Percentiles rank a stretch among this genome's conserved stretches.
Evolutionary conservation across 1,140 invertebrate genomes (phyloP).

Genomic region (Ruditapes philippinarum): DNA sequence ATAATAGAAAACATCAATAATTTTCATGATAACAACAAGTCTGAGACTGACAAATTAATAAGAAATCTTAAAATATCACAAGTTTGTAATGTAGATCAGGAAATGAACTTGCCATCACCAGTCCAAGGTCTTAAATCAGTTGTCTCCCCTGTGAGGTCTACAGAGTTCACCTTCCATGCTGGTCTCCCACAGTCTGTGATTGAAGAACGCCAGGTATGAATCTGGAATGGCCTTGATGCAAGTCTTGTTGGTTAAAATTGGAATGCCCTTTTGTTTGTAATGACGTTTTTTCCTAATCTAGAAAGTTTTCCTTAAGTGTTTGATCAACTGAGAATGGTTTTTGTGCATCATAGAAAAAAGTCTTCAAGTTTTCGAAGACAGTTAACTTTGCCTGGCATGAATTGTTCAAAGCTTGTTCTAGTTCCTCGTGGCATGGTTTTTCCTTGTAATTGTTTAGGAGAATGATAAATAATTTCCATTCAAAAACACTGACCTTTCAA

Average conservation of each 20-base stretch:
- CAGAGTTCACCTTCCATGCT: conserved; percentile 56
- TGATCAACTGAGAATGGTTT: not conserved
- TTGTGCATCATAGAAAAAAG: not conserved
- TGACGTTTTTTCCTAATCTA: not conserved
- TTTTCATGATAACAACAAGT: not conserved
- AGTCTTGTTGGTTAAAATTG: not conserved
- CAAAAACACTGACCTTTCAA: too few species aligned
- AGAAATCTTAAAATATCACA: conserved; percentile 3
- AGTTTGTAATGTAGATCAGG: conserved; percentile 23
- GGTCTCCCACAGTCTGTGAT: conserved; percentile 8
- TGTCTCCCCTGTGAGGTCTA: conserved; percentile 35
- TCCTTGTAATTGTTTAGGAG: too few species aligned
- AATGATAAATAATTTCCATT: too few species aligned
- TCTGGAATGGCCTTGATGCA: conserved; percentile 27
- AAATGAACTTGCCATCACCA: conserved; percentile 14
- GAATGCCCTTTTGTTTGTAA: not conserved
- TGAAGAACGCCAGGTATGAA: conserved; percentile 59
- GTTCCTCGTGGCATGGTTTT: too few species aligned
- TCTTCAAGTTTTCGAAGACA: not conserved
- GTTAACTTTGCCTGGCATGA: not conserved
- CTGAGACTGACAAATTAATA: not conserved
- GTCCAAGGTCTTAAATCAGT: conserved; percentile 38
- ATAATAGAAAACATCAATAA: not conserved
- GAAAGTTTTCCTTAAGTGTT: not conserved
- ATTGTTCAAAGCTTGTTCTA: not conserved